phyloP scores from a whole-genome alignment of 2,797 vertebrate species.

The Tapirus indicus region DNA sequence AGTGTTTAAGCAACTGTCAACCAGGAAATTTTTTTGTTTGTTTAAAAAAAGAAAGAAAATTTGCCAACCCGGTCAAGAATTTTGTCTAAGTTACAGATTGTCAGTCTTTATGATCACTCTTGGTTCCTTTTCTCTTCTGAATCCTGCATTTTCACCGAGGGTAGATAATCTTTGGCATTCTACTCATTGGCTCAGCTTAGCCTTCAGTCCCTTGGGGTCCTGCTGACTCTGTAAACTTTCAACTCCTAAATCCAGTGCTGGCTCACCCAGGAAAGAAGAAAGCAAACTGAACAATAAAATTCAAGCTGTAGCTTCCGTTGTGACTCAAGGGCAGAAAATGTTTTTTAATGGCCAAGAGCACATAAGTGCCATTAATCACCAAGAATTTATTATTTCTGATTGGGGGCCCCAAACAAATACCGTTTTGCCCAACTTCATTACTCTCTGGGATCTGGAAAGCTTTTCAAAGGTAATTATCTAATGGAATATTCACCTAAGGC shows the following conservation, averaged over 20 bases:
- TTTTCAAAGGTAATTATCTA: slow-evolving; percentile 82
- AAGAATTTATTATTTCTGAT: slow-evolving; percentile 83
- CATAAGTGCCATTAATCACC: slow-evolving; percentile 86
- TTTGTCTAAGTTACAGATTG: slow-evolving; percentile 86
- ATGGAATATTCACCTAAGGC: slow-evolving; percentile 73
- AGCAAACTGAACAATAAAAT: slow-evolving; percentile 85
- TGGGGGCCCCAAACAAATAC: slow-evolving; percentile 71
- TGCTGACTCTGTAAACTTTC: slow-evolving; percentile 86
- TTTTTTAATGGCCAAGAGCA: slow-evolving; percentile 86
- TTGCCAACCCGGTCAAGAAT: slow-evolving; percentile 83
- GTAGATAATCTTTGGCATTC: slow-evolving; percentile 85
- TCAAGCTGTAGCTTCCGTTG: slow-evolving; percentile 86
- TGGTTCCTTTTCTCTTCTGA: slow-evolving; percentile 80
- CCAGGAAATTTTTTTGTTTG: slow-evolving; percentile 87
- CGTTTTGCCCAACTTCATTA: slow-evolving; percentile 76
- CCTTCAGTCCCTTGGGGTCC: slow-evolving; percentile 82
- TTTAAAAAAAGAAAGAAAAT: slow-evolving; percentile 82
- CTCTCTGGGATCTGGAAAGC: slow-evolving; percentile 56
- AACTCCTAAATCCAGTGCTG: slow-evolving; percentile 85
- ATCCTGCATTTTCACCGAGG: slow-evolving; percentile 84
- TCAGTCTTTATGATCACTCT: slow-evolving; percentile 83
- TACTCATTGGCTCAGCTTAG: slow-evolving; percentile 80
- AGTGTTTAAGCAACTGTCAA: slow-evolving; percentile 85
- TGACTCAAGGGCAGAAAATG: slow-evolving; percentile 88
- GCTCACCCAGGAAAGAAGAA: slow-evolving; percentile 87